Evolutionary conservation across 2,888 invertebrate genomes (phyloP), one percentile per base, ranked within the genome.

Genomic region (Tolmerus cingulatus): DNA sequence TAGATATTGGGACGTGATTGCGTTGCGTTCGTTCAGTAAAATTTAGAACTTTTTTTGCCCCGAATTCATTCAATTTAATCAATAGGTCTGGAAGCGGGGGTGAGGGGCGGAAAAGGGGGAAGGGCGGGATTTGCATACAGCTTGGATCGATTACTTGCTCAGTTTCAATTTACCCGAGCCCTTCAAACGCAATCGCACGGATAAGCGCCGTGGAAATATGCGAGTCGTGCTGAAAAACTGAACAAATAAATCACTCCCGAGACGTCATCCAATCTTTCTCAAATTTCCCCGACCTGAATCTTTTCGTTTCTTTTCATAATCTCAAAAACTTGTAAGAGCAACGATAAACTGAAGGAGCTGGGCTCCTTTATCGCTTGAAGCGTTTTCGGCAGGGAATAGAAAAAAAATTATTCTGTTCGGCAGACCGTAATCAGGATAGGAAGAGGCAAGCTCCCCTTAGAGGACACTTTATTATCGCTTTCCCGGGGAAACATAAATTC

Each of bases 381-480:
- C 57, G 82, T n/a, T 66, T 55, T 51, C 51, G 57, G 55, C 16
- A 19, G 7, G 46, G 40, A 57, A 55, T 37, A 66, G 66, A 30
- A 30, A 66, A 82, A 82, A 82, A 82, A 82, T 82, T 82, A 82
- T 82, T 82, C 82, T 37, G 40, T 82, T 82, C 82, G 82, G 82
- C 57, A 82, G 82, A 82, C 82, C 82, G 82, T 57, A 82, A 82
- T 57, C 82, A 82, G 57, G 55, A 82, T 14, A 34, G 27, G 57
- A 37, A 82, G 37, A 57, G 37, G 57, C 55, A 57, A 37, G 23
- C 66, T 66, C 51, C 40, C 82, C 57, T 82, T 66, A 19, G 37
- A 57, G 82, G 82, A 82, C 82, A 82, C 57, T 82, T 82, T 82
- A 82, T 82, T 82, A 82, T 82, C 82, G 34, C 82, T 82, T 82